phyloP scores from a whole-genome alignment of 2,113 vertebrate species.

The Empidonax traillii region DNA sequence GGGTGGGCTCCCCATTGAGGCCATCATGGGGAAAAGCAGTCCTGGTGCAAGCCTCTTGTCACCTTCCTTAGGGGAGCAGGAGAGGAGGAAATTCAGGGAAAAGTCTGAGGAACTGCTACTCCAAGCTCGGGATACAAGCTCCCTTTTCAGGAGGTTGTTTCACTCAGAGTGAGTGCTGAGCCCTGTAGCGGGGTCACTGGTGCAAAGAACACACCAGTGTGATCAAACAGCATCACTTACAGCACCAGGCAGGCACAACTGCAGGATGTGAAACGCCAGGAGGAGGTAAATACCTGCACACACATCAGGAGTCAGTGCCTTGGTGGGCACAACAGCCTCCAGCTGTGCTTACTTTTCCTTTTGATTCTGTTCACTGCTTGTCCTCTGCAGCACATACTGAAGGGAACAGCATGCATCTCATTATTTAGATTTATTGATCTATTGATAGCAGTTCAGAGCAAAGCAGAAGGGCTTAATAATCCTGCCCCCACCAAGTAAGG shows the following conservation, averaged over 20 bases:
- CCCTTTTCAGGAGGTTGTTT: not conserved
- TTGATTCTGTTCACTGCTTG: not conserved
- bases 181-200: not conserved
- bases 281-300: not conserved
- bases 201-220: not conserved
- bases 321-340: not conserved
- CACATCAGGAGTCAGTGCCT: not conserved
- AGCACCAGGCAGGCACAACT: not conserved
- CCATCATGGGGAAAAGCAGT: not conserved
- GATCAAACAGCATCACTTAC: not conserved
- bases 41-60: not conserved
- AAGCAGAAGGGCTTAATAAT: not conserved
- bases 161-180: not conserved
- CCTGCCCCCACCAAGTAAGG: not conserved
- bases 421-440: not conserved
- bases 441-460: not conserved
- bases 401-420: not conserved
- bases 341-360: not conserved
- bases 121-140: not conserved
- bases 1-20: not conserved
- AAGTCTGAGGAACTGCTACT: not conserved
- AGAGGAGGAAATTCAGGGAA: not conserved
- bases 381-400: not conserved
- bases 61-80: not conserved
- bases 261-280: not conserved